Base-by-base conservation (phyloP, 2,797 vertebrate species). In the Caiman crocodilus region DNA sequence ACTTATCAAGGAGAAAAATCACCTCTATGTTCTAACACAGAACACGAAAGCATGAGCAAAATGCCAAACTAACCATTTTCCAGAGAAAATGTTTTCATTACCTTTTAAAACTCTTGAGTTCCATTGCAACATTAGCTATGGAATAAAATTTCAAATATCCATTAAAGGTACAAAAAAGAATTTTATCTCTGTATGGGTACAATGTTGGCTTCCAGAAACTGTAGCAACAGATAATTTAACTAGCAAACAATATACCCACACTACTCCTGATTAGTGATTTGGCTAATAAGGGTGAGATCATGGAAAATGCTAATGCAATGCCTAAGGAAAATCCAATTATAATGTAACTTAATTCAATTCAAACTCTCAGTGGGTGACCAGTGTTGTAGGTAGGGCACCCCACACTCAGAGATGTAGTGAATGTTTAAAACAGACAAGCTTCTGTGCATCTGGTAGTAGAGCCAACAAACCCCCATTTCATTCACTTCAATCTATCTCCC, bases 271-370 rank as follows among this genome's bases (percentile, higher is more conserved):
- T 94, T 90, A 95, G 84, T 63, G 71, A 95, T 91, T 92, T 90
- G 88, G 94, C 90, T 94, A 97, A 97, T 94, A 94, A 93, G 95
- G 95, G 84, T 96, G 96, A 96, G 94, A 96, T 96, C 90, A 94
- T 94, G 93, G 94, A 97, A 95, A 96, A 97, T 95, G 93, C 95
- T 97, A 94, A 97, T 90, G 90, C 1, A 0, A 4, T 92, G 94
- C 90, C 80, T 81, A 94, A 7, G 86, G 91, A 94, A 97, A 96
- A 96, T 96, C 94, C 92, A 96, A 95, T 97, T 96, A 95, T 82
- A 89, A 94, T 86, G 94, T 94, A 89, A 87, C 42, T 75, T 85
- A 91, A 63, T 85, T 97, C 73, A 95, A 90, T 97, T 91, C 6
- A 50, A 91, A 89, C 84, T 96, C 94, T 84, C 90, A 93, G 95